Evolutionary conservation across 2,113 vertebrate genomes (phyloP).

Genomic region (Phoxinus phoxinus): DNA sequence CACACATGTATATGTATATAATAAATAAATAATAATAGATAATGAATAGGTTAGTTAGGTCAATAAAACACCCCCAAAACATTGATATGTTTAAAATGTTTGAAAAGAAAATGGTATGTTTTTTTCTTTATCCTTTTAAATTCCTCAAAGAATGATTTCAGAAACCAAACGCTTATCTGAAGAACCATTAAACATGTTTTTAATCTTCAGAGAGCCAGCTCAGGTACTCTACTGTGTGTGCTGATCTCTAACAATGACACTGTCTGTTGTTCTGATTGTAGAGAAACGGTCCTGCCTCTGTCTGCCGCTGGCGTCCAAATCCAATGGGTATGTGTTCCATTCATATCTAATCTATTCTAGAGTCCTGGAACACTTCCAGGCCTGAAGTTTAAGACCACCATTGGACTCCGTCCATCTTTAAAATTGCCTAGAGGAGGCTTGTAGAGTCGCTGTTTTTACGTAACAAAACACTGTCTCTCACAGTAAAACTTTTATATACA

Average conservation of each 20-base stretch:
- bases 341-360: conserved; percentile 36
- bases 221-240: neutral
- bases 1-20: too few species aligned
- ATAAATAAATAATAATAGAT: too few species aligned
- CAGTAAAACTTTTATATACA: conserved; percentile 55
- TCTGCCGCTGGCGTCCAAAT: conserved; percentile 76
- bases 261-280: conserved; percentile 67
- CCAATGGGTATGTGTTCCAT: conserved; percentile 72
- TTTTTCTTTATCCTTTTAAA: too few species aligned
- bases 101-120: too few species aligned
- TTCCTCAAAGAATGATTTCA: neutral
- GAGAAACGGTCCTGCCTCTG: conserved; percentile 78
- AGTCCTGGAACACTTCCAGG: conserved; percentile 58
- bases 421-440: conserved; percentile 60
- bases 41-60: too few species aligned
- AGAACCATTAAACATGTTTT: neutral
- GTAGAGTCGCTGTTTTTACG: conserved; percentile 41
- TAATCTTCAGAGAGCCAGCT: neutral
- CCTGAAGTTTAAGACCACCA: conserved; percentile 36
- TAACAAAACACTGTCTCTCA: conserved; percentile 54
- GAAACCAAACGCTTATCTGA: neutral
- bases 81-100: too few species aligned
- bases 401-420: conserved; percentile 61
- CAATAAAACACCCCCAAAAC: too few species aligned
- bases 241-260: conserved; percentile 33